A percentile compares a stretch with the other conserved stretches of the same genome.
Conservation (phyloP, 2,113 vertebrate species). For the Gobiocypris rarus region DNA sequence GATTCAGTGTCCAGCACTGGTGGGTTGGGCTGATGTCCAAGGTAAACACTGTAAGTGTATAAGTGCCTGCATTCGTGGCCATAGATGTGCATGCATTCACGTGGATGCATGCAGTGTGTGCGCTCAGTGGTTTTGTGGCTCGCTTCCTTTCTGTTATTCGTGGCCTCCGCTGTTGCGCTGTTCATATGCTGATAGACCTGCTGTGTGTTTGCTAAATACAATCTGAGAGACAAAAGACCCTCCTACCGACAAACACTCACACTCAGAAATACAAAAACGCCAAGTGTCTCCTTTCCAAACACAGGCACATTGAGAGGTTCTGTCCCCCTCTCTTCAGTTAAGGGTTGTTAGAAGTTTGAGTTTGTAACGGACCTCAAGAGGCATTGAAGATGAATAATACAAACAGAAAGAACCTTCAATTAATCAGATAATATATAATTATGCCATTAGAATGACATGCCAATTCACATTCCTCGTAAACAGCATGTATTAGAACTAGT, state of each 20-base stretch:
- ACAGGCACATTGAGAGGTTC: background rate
- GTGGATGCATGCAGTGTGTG: conserved; percentile 15
- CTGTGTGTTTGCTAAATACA: conserved; percentile 33
- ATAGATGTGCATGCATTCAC: conserved; percentile 4
- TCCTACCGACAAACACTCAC: background rate
- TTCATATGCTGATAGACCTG: conserved; percentile 53
- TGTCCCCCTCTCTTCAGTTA: background rate
- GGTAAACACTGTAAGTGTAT: conserved; percentile 29
- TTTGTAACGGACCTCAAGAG: background rate
- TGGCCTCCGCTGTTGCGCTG: background rate
- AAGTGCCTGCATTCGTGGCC: conserved; percentile 9
- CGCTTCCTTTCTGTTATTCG: background rate
- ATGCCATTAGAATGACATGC: background rate
- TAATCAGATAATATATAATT: conserved; percentile 3
- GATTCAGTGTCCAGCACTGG: conserved; percentile 34
- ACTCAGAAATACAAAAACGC: conserved; percentile 18
- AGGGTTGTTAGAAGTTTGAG: conserved; percentile 7
- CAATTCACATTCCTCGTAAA: too few relatives aligned
- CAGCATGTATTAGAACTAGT: background rate
- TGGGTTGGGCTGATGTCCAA: conserved; percentile 41
- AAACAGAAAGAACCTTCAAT: background rate
- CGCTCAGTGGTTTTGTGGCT: conserved; percentile 21
- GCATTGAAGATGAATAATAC: background rate
- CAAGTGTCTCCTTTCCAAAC: conserved; percentile 20
- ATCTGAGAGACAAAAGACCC: conserved; percentile 24